Evolutionary conservation across 1,140 invertebrate species (phyloP).

Genomic region (Tetramorium alpestre): DNA sequence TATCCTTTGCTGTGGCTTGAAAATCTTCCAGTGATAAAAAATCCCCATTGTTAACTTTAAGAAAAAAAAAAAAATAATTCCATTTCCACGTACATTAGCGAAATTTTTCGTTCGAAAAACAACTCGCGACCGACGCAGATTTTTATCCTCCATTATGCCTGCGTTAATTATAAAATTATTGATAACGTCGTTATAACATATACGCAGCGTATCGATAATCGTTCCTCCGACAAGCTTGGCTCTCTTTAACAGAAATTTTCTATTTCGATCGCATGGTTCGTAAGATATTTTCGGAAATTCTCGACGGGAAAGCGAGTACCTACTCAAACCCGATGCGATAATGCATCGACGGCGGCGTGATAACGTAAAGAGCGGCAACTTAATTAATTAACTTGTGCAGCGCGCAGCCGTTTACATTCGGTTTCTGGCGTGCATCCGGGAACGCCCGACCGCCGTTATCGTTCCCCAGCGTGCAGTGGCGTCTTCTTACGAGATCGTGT

Average conservation of each 20-base stretch:
- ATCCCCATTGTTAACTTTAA: not conserved
- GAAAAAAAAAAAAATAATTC: not conserved
- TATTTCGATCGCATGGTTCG: not conserved
- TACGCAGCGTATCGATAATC: not conserved
- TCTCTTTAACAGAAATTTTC: slow-evolving; percentile 6
- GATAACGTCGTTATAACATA: not conserved
- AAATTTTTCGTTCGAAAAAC: not conserved
- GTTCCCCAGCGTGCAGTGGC: slow-evolving; percentile 77
- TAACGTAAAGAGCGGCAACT: slow-evolving; percentile 63
- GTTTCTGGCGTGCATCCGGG: slow-evolving; percentile 69
- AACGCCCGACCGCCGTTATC: slow-evolving; percentile 68
- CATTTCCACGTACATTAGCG: not conserved
- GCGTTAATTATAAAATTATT: slow-evolving; percentile 25
- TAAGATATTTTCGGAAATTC: slow-evolving; percentile 5
- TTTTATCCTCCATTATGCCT: not conserved
- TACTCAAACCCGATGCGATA: slow-evolving; percentile 22
- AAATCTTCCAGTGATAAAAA: slow-evolving; percentile 5
- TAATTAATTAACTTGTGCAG: slow-evolving; percentile 81
- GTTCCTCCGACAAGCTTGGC: not conserved
- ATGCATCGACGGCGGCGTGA: slow-evolving; percentile 35
- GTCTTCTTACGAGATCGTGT: slow-evolving; percentile 69
- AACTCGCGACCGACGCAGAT: not conserved
- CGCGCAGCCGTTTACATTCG: slow-evolving; percentile 76
- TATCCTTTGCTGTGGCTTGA: not conserved
- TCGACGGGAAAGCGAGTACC: not conserved